Percentiles rank a stretch among this genome's conserved stretches.
Evolutionary conservation across 1,140 invertebrate species (phyloP).

Genomic region (Apis cerana): DNA sequence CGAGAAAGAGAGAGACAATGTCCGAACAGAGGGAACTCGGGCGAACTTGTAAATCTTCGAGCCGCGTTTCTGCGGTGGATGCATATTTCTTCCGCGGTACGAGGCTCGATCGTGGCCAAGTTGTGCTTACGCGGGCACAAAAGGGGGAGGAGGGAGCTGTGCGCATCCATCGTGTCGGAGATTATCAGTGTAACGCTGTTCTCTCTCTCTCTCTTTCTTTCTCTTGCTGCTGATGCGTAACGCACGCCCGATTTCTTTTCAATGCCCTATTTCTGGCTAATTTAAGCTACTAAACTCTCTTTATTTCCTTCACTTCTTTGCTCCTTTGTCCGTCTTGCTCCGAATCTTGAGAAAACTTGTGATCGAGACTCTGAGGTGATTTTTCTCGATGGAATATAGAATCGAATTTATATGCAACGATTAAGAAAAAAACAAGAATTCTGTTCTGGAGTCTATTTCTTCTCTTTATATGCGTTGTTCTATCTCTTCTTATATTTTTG

Average conservation of each 20-base stretch:
- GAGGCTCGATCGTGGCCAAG: slow-evolving; percentile 19
- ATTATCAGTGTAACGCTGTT: slow-evolving; percentile 55
- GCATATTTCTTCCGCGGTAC: slow-evolving; percentile 30
- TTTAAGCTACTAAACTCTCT: slow-evolving; percentile 31
- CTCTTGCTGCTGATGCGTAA: slow-evolving; percentile 46
- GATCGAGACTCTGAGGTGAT: neutral
- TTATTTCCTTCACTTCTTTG: neutral
- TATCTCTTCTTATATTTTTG: no score
- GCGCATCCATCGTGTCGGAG: slow-evolving; percentile 52
- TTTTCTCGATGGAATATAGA: neutral
- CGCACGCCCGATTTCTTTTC: slow-evolving; percentile 38
- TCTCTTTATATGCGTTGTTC: no score
- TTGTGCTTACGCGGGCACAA: slow-evolving; percentile 20
- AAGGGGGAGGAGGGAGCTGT: neutral
- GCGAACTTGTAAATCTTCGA: slow-evolving; percentile 25
- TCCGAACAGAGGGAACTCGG: neutral
- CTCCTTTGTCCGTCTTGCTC: neutral
- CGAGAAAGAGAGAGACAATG: slow-evolving; percentile 1
- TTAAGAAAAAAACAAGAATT: no score
- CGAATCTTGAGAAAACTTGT: no score
- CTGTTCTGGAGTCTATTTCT: no score
- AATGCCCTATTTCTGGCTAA: slow-evolving; percentile 63
- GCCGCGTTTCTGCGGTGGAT: neutral
- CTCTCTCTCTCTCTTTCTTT: neutral
- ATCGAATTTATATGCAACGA: no score